Evolutionary conservation across 2,113 vertebrate species (phyloP).

Genomic region (Dicaeum eximium): DNA sequence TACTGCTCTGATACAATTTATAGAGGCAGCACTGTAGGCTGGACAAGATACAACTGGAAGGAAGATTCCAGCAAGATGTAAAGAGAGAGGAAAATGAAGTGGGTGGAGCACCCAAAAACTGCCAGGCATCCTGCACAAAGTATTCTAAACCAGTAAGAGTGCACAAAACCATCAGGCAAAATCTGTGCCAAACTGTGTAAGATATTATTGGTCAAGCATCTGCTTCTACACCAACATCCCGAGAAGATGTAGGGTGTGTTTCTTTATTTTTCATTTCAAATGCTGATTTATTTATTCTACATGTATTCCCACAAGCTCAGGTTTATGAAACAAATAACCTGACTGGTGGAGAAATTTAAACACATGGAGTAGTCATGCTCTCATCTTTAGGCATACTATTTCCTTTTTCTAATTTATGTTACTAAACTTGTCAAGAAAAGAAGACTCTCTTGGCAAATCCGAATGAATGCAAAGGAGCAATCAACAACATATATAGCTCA

Average conservation of each 20-base stretch:
- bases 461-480: slow-evolving; percentile 21
- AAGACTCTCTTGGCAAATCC: background rate
- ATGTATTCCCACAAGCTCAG: background rate
- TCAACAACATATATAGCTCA: background rate
- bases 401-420: slow-evolving; percentile 46
- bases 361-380: slow-evolving; percentile 23
- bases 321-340: slow-evolving; percentile 57
- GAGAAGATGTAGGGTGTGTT: background rate
- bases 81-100: background rate
- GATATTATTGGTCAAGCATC: background rate
- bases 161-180: background rate
- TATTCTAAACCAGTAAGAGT: background rate
- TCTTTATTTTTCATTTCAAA: slow-evolving; percentile 37
- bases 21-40: background rate
- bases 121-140: background rate
- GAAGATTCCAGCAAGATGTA: background rate
- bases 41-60: background rate
- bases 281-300: slow-evolving; percentile 34
- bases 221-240: background rate
- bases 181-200: background rate
- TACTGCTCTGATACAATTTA: background rate
- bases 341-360: slow-evolving; percentile 21
- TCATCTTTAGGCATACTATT: background rate
- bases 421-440: slow-evolving; percentile 1
- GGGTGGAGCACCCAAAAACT: background rate